Base-by-base conservation (phyloP, 2,888 invertebrate species). In the Terebella lapidaria region DNA sequence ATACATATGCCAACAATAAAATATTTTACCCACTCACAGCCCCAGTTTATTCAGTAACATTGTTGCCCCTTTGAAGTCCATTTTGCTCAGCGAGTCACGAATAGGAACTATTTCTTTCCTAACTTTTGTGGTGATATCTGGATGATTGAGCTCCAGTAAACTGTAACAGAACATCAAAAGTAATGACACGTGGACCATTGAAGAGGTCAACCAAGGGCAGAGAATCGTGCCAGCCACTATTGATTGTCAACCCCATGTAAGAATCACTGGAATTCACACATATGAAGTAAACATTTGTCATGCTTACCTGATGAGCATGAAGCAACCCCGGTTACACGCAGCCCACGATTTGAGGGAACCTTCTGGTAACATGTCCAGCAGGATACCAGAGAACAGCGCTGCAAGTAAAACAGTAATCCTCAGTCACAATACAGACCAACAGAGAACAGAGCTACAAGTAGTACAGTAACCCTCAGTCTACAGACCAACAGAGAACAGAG, bases 251-350 rank as follows among this genome's bases (percentile, higher is more conserved):
- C n/a, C n/a, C n/a, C n/a, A n/a, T n/a, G n/a, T n/a, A n/a, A n/a
- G n/a, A n/a, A n/a, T n/a, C n/a, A n/a, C n/a, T n/a, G n/a, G n/a
- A n/a, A n/a, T n/a, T n/a, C n/a, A n/a, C n/a, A n/a, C 20, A 27
- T 25, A 25, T 53, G 5, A 25, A 22, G 53, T 25, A 53, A 53
- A 53, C 53, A 5, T 53, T 26, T 53, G 15, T 20, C 10, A 26
- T 24, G 10, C 42, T n/a, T 15, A 35, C 42, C 42, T 35, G 42
- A 35, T 10, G 10, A 35, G 49, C 5, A 77, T 70, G 64, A 80
- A 80, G 62, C 80, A 80, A 18, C 80, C 80, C 59, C 79, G 65
- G 65, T 80, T 80, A 65, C 76, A 78, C 2, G 74, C 72, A 5
- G 76, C 72, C 79, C 80, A 80, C 1, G 76, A 72, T 63, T 74